Base-by-base conservation (phyloP, 2,888 invertebrate genomes). In the Microchrysa polita region DNA sequence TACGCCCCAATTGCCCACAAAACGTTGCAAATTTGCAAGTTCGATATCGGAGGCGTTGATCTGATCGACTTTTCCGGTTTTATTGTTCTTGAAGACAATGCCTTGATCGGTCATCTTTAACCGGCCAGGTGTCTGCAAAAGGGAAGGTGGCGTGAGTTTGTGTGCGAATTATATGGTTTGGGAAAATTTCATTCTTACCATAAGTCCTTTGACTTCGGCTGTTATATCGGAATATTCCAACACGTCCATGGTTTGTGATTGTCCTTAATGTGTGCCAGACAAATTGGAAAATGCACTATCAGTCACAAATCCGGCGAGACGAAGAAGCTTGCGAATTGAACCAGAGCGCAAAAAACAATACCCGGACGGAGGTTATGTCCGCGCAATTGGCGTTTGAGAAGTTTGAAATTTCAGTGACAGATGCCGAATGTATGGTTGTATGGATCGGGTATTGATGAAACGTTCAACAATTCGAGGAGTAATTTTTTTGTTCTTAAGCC, bases 31-130 rank as follows among this genome's bases (percentile, higher is more conserved):
- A 83, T 95, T 94, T 0, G 96, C 94, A 73, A 93, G 86, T 72
- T 97, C 96, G 80, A 99, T 92, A 78, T 98, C 98, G 63, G 88
- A 86, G 0, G 92, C 88, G 44, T 90, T 87, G 77, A 98, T 91
- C 82, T 96, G 95, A 81, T 97, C 97, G 0, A 97, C 94, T 86
- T 97, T 97, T 1, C 98, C 98, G 0, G 98, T 98, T 86, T 96
- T 97, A 77, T 90, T 93, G 84, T 97, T 98, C 84, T 98, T 98
- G 83, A 97, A 99, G 63, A 94, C 89, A 44, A 98, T 92, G 79
- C 90, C 91, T 81, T 94, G 93, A 77, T 96, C 96, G 0, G 96
- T 95, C 84, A 99, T 89, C 85, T 97, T 97, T 44, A 99, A 85
- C 75, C 95, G 90, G 0, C 98, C 98, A 7, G 93, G 91, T 65